phyloP scores from a whole-genome alignment of 2,888 invertebrate genomes.

The Amphipoea lucens region DNA sequence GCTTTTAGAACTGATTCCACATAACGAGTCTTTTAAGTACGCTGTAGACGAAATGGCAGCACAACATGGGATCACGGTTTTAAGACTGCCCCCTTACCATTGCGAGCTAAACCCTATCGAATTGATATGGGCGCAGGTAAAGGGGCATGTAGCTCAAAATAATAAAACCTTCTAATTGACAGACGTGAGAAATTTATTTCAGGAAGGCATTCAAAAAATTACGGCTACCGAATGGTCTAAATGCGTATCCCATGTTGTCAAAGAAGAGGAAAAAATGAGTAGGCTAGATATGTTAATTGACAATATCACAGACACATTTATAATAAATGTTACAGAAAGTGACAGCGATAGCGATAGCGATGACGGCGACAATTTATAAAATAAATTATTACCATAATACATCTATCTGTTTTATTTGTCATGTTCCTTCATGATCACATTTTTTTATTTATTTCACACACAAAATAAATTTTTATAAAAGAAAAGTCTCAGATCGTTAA shows the following conservation, averaged over 20 bases:
- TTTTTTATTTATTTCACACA: too few species aligned
- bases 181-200: neutral
- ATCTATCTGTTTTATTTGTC: constrained; percentile 12
- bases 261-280: constrained; percentile 36
- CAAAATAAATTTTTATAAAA: neutral
- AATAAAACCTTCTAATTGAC: too few species aligned
- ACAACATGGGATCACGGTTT: constrained; percentile 10
- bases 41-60: constrained; percentile 28
- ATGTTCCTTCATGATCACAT: too few species aligned
- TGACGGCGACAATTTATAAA: constrained; percentile 26
- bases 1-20: too few species aligned
- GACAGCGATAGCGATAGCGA: constrained; percentile 38
- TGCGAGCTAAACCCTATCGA: too few species aligned
- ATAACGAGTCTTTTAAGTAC: too few species aligned
- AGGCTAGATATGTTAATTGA: constrained; percentile 21
- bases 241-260: constrained; percentile 33
- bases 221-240: constrained; percentile 19
- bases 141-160: too few species aligned
- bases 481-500: too few species aligned
- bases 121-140: too few species aligned
- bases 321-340: constrained; percentile 42
- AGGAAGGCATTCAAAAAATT: constrained; percentile 15
- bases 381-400: constrained; percentile 19
- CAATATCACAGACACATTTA: constrained; percentile 25
- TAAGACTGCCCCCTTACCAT: too few species aligned